Evolutionary conservation across 30 jellyfish, hydroid and myxozoan species (phyloP).

Genomic region (Chrysaora quinquecirrha): DNA sequence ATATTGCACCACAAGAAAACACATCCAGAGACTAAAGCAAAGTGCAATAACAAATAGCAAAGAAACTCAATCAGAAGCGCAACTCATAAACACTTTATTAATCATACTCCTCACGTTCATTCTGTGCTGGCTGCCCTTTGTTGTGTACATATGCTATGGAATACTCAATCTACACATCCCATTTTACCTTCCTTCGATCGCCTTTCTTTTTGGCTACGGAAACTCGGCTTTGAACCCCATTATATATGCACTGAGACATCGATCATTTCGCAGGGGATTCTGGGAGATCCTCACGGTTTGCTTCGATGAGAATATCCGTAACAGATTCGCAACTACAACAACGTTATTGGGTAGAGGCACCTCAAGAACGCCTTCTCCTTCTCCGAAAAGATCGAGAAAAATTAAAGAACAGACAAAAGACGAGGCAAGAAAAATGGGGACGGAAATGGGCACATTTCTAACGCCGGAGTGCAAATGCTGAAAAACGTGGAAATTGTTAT

Average conservation of each 20-base stretch:
- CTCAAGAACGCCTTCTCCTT: neutral
- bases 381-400: neutral
- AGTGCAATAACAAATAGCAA: slow-evolving; percentile 41
- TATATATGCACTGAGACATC: slow-evolving; percentile 78
- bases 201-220: slow-evolving; percentile 72
- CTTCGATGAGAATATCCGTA: slow-evolving; percentile 4
- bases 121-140: slow-evolving; percentile 77
- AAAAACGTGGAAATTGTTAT: too few relatives aligned
- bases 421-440: neutral
- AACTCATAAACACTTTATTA: slow-evolving; percentile 62
- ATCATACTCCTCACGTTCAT: slow-evolving; percentile 41
- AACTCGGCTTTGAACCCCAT: slow-evolving; percentile 83
- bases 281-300: slow-evolving; percentile 31
- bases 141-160: slow-evolving; percentile 52
- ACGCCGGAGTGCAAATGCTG: too few relatives aligned
- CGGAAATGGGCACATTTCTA: too few relatives aligned
- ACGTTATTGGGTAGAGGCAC: neutral
- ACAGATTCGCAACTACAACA: slow-evolving; percentile 1
- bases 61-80: slow-evolving; percentile 22
- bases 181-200: slow-evolving; percentile 47
- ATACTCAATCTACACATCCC: slow-evolving; percentile 37
- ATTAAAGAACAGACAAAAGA: neutral
- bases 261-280: slow-evolving; percentile 73
- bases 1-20: slow-evolving; percentile 47
- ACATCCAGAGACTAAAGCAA: slow-evolving; percentile 39